These are phyloP conservation scores for Sylvilagus floridanus DNA, from an alignment of 2,797 vertebrate species.

Conservation along the genomic window DNA sequence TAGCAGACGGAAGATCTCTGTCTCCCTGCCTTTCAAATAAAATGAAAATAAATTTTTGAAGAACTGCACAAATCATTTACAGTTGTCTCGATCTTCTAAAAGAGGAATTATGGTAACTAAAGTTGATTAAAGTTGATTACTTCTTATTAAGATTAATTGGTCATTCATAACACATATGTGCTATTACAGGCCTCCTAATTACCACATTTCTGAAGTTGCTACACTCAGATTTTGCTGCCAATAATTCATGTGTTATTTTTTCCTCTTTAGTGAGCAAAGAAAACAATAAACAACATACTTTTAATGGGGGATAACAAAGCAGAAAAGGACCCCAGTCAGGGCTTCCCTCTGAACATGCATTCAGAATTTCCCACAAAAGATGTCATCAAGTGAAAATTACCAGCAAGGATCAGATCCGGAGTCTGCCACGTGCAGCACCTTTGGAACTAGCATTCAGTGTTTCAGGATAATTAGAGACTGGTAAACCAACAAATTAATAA, in stretches of 20 bases:
- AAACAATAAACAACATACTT: constrained; percentile 35
- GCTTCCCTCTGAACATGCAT: background rate
- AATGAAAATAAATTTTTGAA: no score
- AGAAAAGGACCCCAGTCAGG: background rate
- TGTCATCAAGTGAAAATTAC: constrained; percentile 65
- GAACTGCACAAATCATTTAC: background rate
- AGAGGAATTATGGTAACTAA: background rate
- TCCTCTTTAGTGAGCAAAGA: constrained; percentile 48
- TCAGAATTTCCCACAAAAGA: constrained; percentile 55
- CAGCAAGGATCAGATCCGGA: constrained; percentile 53
- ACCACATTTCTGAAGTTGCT: constrained; percentile 52
- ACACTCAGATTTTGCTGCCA: constrained; percentile 56
- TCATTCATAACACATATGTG: constrained; percentile 57
- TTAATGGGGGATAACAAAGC: constrained; percentile 24
- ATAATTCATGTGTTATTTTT: constrained; percentile 40
- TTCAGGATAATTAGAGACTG: constrained; percentile 75
- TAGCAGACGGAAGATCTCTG: no score
- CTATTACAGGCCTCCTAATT: constrained; percentile 46
- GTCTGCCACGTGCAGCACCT: constrained; percentile 3
- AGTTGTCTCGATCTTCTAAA: constrained; percentile 9
- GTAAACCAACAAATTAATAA: constrained; percentile 82
- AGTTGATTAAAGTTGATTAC: constrained; percentile 31
- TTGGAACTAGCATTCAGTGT: constrained; percentile 62
- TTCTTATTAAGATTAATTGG: constrained; percentile 66
- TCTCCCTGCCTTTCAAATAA: no score